Evolutionary conservation across 2,797 vertebrate genomes (phyloP), one percentile per base, ranked within the genome.

Genomic region (Hemitrygon akajei): DNA sequence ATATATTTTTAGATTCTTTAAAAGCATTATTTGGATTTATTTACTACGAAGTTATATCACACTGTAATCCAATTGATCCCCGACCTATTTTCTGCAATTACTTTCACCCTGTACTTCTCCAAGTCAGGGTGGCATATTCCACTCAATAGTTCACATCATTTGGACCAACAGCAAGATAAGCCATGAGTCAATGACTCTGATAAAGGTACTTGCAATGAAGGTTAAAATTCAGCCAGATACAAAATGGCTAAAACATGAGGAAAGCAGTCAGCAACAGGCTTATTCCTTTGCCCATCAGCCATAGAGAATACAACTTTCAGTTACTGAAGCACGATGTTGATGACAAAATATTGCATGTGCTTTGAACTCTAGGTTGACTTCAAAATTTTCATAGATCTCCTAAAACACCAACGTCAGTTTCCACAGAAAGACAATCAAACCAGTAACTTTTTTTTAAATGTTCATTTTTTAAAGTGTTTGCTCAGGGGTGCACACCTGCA

Each of bases 31-130:
- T 93, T 93, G 7, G 16, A 56, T 73, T 73, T 76, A 58, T 75
- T 76, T 76, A n/a, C 91, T 40, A 47, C 14, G 27, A 93, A 25
- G 71, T 75, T 37, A 73, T 76, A 93, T 56, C 22, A 27, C 58
- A 93, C 75, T 75, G 71, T 93, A 76, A 93, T 27, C 91, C 73
- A 93, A 58, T 93, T 56, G 25, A 93, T 93, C 71, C 76, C 37
- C 56, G 34, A 71, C 37, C 91, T 30, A 56, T 25, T 75, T 56
- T 9, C 71, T 76, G 71, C 34, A 93, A 56, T 93, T 93, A 18
- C 71, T 12, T 71, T 91, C 66, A 91, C 71, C 37, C 27, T 76
- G 18, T 25, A 93, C 69, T 71, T 47, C 63, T 69, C 87, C 58
- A 91, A 91, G 87, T 91, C 34, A 9, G 12, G 56, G 91, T 76